A percentile compares a stretch with the other conserved stretches of the same genome.
These are phyloP conservation scores for Eretmochelys imbricata DNA, from an alignment of 2,113 vertebrate genomes.

Conservation along the genomic window DNA sequence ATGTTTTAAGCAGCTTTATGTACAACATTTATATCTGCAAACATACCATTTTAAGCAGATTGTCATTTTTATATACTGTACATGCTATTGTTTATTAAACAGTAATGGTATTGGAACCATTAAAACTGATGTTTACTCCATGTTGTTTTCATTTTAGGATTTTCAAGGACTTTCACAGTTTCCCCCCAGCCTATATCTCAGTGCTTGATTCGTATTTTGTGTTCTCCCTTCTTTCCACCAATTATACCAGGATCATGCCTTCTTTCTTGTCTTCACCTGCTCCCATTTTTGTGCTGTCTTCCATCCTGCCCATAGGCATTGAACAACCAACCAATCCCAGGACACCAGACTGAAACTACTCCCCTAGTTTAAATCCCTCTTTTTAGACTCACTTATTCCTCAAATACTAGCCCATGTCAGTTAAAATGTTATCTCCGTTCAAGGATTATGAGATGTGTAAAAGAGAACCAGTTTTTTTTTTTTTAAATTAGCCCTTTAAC, in stretches of 20 bases:
- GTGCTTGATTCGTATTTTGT: background rate
- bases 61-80: background rate
- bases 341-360: background rate
- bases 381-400: background rate
- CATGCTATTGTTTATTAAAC: background rate
- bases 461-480: background rate
- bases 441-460: background rate
- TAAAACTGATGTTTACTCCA: too few species aligned
- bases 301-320: background rate
- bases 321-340: background rate
- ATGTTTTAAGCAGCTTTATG: background rate
- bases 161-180: background rate
- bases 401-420: background rate
- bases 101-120: background rate
- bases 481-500: background rate
- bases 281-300: background rate
- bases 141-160: background rate
- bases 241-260: background rate
- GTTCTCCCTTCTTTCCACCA: rapidly evolving
- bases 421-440: background rate
- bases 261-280: background rate
- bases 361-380: background rate
- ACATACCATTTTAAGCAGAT: background rate
- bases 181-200: rapidly evolving
- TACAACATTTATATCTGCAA: background rate